phyloP scores from a whole-genome alignment of 2,113 vertebrate genomes.

The Glareola pratincola region DNA sequence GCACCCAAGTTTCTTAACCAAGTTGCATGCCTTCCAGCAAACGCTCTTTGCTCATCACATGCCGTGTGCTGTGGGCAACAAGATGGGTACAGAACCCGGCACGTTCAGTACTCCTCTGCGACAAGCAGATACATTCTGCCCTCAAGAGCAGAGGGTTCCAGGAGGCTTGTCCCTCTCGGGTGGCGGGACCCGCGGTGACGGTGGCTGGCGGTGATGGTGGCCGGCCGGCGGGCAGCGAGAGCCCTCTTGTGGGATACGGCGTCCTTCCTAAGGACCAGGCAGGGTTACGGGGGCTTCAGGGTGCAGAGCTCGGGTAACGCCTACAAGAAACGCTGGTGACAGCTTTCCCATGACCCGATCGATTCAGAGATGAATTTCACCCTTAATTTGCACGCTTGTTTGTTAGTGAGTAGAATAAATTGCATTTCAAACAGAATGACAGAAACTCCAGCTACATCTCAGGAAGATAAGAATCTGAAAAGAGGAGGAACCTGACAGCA shows the following conservation, averaged over 20 bases:
- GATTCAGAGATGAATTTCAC: neutral
- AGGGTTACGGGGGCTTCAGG: neutral
- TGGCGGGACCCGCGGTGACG: fast-evolving
- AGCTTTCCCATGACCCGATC: neutral
- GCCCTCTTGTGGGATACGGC: conserved; percentile 38
- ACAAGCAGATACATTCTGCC: fast-evolving
- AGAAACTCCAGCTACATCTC: neutral
- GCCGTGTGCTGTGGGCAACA: fast-evolving
- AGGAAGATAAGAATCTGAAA: neutral
- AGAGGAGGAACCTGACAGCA: neutral
- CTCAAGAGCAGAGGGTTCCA: too few species aligned
- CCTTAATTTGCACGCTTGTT: neutral
- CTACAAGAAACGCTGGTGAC: fast-evolving
- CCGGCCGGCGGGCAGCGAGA: neutral
- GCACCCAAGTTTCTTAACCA: neutral
- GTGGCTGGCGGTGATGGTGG: fast-evolving
- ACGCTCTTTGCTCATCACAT: fast-evolving
- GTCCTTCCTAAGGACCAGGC: neutral
- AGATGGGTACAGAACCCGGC: neutral
- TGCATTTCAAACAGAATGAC: neutral
- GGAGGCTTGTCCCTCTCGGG: neutral
- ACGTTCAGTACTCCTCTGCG: fast-evolving
- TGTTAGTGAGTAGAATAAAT: neutral
- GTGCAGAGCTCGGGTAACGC: neutral
- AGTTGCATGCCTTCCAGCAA: fast-evolving